Conservation (phyloP, 2,113 vertebrate species). For the Trogon surrucura region DNA sequence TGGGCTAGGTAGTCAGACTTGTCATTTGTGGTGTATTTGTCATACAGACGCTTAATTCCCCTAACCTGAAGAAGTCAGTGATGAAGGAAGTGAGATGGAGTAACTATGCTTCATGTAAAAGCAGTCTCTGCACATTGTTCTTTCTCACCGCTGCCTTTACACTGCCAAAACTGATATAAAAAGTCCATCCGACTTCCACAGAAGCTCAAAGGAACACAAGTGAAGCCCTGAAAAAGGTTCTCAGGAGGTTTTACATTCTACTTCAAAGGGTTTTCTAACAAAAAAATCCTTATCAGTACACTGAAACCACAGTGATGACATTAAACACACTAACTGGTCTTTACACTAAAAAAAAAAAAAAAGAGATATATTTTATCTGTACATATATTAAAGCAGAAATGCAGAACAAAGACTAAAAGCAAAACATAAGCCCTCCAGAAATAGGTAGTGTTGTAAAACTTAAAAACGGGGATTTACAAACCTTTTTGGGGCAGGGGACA, state of each 20-base stretch:
- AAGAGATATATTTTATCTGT: neutral
- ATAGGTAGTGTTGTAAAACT: fast-evolving
- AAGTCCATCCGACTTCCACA: neutral
- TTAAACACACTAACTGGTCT: neutral
- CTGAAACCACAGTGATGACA: neutral
- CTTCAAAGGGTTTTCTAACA: neutral
- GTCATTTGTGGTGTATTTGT: neutral
- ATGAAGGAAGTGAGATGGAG: neutral
- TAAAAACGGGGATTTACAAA: neutral
- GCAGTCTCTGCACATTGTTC: neutral
- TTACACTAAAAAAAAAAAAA: neutral
- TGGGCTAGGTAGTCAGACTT: neutral
- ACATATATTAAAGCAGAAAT: neutral
- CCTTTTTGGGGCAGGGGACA: neutral
- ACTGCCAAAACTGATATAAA: neutral
- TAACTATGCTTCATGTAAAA: neutral
- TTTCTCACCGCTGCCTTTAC: neutral
- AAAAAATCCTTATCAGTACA: neutral
- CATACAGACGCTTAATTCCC: neutral
- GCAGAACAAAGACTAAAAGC: neutral
- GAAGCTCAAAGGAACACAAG: neutral
- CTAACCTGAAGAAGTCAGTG: neutral
- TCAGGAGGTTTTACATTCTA: neutral
- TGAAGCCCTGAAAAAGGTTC: neutral
- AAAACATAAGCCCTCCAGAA: neutral